These are phyloP conservation scores for Acrocephalus arundinaceus DNA, from an alignment of 2,113 vertebrate genomes.

Conservation along the genomic window DNA sequence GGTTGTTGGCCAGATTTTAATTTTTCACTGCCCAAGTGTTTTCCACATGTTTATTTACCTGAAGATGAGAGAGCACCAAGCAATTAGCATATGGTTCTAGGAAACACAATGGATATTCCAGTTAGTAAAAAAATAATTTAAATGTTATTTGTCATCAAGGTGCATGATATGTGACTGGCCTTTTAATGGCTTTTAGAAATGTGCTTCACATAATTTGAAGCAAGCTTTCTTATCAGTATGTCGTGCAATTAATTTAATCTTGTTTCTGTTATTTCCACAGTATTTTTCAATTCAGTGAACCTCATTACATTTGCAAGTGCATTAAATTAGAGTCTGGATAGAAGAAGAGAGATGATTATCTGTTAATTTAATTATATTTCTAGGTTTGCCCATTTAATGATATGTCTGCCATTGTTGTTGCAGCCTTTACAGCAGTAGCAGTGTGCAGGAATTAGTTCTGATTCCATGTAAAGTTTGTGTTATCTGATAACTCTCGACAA, in stretches of 20 bases:
- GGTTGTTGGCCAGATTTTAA: neutral
- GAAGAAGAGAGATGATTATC: conserved; percentile 79
- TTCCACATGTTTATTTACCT: conserved; percentile 30
- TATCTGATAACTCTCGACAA: conserved; percentile 69
- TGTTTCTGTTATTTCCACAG: conserved; percentile 81
- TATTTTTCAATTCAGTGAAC: conserved; percentile 76
- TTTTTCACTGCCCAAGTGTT: neutral
- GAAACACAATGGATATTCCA: neutral
- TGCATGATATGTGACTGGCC: conserved; percentile 18
- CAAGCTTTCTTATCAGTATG: conserved; percentile 76
- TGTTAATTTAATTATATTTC: conserved; percentile 84
- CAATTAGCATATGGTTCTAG: neutral
- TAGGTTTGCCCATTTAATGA: conserved; percentile 74
- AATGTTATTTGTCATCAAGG: conserved; percentile 46
- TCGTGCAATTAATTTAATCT: conserved; percentile 83
- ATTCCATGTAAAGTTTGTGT: conserved; percentile 66
- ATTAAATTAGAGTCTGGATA: conserved; percentile 77
- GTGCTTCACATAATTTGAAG: conserved; percentile 37
- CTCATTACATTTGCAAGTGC: conserved; percentile 80
- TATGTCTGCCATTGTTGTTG: conserved; percentile 74
- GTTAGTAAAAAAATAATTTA: neutral
- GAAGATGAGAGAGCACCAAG: neutral
- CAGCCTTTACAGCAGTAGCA: conserved; percentile 39
- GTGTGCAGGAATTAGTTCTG: conserved; percentile 58
- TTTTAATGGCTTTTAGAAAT: conserved; percentile 51